Evolutionary conservation across 2,888 invertebrate species (phyloP).

Genomic region (Polylopha cassiicola): DNA sequence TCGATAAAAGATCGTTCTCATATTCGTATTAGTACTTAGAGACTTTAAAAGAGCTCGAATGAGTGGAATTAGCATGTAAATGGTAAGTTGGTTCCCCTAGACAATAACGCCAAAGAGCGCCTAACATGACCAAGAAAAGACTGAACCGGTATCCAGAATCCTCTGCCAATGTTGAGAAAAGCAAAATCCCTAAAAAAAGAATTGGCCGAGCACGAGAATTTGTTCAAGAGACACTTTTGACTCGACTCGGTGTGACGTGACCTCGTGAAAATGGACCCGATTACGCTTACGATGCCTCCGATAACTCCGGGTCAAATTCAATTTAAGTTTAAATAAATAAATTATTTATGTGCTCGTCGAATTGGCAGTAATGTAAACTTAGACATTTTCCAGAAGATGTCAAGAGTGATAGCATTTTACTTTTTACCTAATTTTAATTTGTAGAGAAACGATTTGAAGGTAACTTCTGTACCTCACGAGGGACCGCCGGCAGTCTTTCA

Average conservation of each 20-base stretch:
- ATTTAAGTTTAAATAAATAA: constrained; percentile 62
- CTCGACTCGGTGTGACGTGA: constrained; percentile 41
- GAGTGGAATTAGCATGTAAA: no score
- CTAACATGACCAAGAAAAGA: constrained; percentile 38
- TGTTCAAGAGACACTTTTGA: constrained; percentile 68
- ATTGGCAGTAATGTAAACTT: constrained; percentile 6
- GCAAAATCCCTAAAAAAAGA: constrained; percentile 59
- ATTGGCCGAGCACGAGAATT: constrained; percentile 48
- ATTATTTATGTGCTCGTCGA: constrained; percentile 26
- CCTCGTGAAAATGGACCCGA: constrained; percentile 35
- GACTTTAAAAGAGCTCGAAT: no score
- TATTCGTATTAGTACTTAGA: no score
- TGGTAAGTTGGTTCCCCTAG: no score
- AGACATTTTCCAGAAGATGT: constrained; percentile 2
- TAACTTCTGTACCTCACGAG: constrained; percentile 22
- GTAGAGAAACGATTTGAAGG: constrained; percentile 39
- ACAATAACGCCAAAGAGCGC: constrained; percentile 36
- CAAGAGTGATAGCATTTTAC: constrained; percentile 8
- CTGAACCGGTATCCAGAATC: constrained; percentile 48
- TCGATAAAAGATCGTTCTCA: no score
- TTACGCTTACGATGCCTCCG: constrained; percentile 37
- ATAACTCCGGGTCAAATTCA: constrained; percentile 49
- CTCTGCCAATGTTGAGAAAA: constrained; percentile 40
- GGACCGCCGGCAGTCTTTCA: constrained; percentile 33
- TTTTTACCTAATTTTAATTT: no score